phyloP scores from a whole-genome alignment of 1,140 invertebrate genomes.

The Trichogramma pretiosum region DNA sequence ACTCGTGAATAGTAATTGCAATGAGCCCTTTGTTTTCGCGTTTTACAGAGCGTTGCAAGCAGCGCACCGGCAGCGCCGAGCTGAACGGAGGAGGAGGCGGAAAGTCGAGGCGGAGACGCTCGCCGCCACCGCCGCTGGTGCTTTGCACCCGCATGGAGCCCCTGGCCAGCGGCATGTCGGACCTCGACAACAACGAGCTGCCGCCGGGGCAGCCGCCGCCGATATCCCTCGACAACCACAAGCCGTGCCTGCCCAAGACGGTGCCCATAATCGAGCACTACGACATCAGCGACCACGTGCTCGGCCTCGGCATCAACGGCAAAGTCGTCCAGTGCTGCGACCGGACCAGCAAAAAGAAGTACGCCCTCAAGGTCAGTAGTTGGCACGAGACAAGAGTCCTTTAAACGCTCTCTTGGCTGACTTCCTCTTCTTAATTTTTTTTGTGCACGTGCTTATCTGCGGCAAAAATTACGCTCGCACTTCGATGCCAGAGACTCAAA shows the following conservation, averaged over 20 bases:
- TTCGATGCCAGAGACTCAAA: too few relatives aligned
- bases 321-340: constrained; percentile 77
- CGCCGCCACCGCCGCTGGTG: neutral
- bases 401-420: too few relatives aligned
- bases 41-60: constrained; percentile 10
- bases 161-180: neutral
- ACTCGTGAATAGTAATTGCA: too few relatives aligned
- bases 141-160: neutral
- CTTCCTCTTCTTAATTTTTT: too few relatives aligned
- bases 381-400: too few relatives aligned
- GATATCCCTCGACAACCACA: neutral
- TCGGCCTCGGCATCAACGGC: constrained; percentile 96
- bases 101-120: neutral
- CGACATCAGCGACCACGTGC: constrained; percentile 83
- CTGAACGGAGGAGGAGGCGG: constrained; percentile 1
- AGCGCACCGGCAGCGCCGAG: neutral
- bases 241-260: constrained; percentile 52
- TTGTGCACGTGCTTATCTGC: too few relatives aligned
- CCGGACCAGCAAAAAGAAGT: constrained; percentile 63
- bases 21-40: constrained; percentile 6
- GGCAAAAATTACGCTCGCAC: too few relatives aligned
- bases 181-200: neutral
- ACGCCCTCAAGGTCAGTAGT: constrained; percentile 78
- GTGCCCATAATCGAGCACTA: constrained; percentile 85
- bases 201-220: neutral